Evolutionary conservation across 2,888 invertebrate species (phyloP), one percentile per base, ranked within the genome.

Genomic region (Rhamphomyia laevipes): DNA sequence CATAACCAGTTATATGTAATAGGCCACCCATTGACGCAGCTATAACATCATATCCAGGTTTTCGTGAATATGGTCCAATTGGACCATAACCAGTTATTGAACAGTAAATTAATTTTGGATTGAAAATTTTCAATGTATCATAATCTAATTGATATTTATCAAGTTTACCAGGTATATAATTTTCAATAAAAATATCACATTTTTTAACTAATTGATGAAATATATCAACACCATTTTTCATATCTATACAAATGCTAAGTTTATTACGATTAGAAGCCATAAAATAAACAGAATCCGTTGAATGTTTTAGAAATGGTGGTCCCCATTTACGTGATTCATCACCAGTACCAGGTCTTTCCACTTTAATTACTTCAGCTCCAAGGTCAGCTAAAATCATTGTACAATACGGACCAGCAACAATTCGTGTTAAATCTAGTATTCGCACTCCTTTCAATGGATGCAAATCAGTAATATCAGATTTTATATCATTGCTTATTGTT

Each of bases 1-100:
- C 74, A 44, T 88, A 82, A 0, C 97, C 97, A 0, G 97, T 97
- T 21, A 90, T 84, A 62, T 91, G 82, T 21, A 96, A 61, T 0
- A 96, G 73, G 0, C 97, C 96, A 4, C 93, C 95, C 59, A 92
- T 76, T 0, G 94, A 95, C 13, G 93, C 84, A 1, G 93, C 94
- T 57, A 97, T 90, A 0, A 93, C 91, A 73, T 97, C 97, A 69
- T 94, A 96, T 3, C 97, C 97, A n/a, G 93, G 90, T 58, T 85
- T 81, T 18, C 77, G 75, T 4, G 78, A 74, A 70, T 94, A 95
- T 0, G 93, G 94, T 0, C 97, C 96, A 23, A 76, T 74, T 1
- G 81, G 74, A 0, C 97, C 97, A 67, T 88, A 97, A 0, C 96
- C 96, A 46, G 91, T 91, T 46, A 97, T 77, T 0, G 95, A 92